Evolutionary conservation across 2,113 vertebrate genomes (phyloP).

Genomic region (rat (Rattus norvegicus)): DNA sequence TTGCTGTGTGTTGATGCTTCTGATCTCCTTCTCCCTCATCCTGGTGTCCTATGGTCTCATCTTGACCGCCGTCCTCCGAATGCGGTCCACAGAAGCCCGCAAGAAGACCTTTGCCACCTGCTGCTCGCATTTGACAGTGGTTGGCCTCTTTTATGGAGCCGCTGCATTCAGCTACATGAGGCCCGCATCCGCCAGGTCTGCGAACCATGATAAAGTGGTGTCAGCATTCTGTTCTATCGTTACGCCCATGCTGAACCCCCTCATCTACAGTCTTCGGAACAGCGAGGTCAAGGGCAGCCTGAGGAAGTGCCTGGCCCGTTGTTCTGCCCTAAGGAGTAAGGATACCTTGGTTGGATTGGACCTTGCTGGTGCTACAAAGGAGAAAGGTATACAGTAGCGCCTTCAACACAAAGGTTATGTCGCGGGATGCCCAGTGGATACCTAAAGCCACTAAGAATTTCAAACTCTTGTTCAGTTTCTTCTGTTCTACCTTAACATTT

Average conservation of each 20-base stretch:
- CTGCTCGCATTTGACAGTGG: not conserved
- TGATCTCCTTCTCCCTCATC: not conserved
- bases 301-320: not conserved
- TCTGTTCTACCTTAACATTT: not conserved
- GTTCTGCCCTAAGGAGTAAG: no score
- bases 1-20: slow-evolving; percentile 11
- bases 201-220: not conserved
- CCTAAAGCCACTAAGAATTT: not conserved
- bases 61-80: not conserved
- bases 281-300: slow-evolving; percentile 52
- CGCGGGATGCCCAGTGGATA: not conserved
- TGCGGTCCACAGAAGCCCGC: not conserved
- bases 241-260: not conserved
- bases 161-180: slow-evolving; percentile 5
- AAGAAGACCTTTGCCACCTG: not conserved
- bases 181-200: not conserved
- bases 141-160: not conserved
- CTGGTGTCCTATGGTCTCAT: not conserved
- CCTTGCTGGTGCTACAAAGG: no score
- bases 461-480: not conserved
- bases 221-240: not conserved
- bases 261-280: slow-evolving; percentile 48
- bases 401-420: no score
- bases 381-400: no score
- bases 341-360: no score